These are phyloP conservation scores for Ambastaia sidthimunki DNA, from an alignment of 2,797 vertebrate species.

Conservation along the genomic window DNA sequence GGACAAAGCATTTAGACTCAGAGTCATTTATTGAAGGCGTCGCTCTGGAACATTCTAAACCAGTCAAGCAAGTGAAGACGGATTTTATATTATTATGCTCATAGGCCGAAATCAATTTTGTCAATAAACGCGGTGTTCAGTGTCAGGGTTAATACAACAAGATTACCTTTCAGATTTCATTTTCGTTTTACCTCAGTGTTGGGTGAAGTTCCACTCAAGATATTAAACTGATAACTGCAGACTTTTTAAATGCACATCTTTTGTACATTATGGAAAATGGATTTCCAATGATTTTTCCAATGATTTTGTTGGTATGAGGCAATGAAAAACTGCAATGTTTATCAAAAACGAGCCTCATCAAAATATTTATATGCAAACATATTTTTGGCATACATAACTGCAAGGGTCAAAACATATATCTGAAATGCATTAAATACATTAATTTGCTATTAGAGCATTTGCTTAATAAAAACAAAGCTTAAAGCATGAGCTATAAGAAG, in stretches of 20 bases:
- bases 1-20: constrained; percentile 4
- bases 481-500: too few relatives aligned
- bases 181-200: not conserved
- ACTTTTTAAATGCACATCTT: too few relatives aligned
- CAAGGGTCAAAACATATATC: not conserved
- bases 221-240: too few relatives aligned
- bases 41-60: not conserved
- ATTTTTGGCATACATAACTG: not conserved
- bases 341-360: not conserved
- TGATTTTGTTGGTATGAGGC: not conserved
- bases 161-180: not conserved
- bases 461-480: too few relatives aligned
- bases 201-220: not conserved
- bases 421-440: not conserved
- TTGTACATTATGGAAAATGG: not conserved
- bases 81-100: constrained; percentile 7
- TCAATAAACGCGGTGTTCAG: not conserved
- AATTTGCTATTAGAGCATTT: not conserved
- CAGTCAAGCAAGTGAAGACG: not conserved
- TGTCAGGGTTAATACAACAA: not conserved
- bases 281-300: not conserved
- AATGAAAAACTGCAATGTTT: not conserved
- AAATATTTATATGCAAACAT: not conserved
- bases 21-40: constrained; percentile 3
- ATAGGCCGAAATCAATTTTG: constrained; percentile 5